A percentile compares a stretch with the other conserved stretches of the same genome.
These are phyloP conservation scores for Drosophila trapezifrons DNA, from an alignment of 1,140 invertebrate genomes.

Conservation along the genomic window DNA sequence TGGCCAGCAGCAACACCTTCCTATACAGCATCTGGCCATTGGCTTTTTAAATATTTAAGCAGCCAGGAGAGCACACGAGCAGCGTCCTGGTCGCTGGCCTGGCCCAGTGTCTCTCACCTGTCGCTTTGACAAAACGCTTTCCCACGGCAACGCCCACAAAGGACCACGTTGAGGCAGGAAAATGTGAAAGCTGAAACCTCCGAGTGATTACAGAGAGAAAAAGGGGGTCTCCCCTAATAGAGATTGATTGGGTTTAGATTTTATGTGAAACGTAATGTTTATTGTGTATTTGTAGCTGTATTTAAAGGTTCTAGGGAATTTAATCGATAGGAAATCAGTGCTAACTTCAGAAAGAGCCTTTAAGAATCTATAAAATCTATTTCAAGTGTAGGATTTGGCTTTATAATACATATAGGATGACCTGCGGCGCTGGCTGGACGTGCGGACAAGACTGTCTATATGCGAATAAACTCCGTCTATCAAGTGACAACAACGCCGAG, in stretches of 20 bases:
- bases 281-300: neutral
- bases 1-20: slow-evolving; percentile 30
- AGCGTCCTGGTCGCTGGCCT: too few species aligned
- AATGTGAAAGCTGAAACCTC: slow-evolving; percentile 6
- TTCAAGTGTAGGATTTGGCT: slow-evolving; percentile 20
- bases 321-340: too few species aligned
- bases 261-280: neutral
- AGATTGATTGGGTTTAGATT: neutral
- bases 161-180: neutral
- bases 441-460: slow-evolving; percentile 43
- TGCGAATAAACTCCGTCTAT: slow-evolving; percentile 53
- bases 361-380: too few species aligned
- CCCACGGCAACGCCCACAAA: slow-evolving; percentile 41
- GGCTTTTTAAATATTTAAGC: slow-evolving; percentile 64
- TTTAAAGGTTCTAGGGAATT: too few species aligned
- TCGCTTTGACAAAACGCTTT: slow-evolving; percentile 57
- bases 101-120: slow-evolving; percentile 34
- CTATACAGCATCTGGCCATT: slow-evolving; percentile 35
- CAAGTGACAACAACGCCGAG: slow-evolving; percentile 28
- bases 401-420: slow-evolving; percentile 25
- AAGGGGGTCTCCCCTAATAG: neutral
- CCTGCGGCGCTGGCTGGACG: slow-evolving; percentile 14
- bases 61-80: slow-evolving; percentile 11
- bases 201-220: slow-evolving; percentile 19
- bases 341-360: too few species aligned